Evolutionary conservation across 2,888 invertebrate genomes (phyloP).

Genomic region (Rotaria sp.): DNA sequence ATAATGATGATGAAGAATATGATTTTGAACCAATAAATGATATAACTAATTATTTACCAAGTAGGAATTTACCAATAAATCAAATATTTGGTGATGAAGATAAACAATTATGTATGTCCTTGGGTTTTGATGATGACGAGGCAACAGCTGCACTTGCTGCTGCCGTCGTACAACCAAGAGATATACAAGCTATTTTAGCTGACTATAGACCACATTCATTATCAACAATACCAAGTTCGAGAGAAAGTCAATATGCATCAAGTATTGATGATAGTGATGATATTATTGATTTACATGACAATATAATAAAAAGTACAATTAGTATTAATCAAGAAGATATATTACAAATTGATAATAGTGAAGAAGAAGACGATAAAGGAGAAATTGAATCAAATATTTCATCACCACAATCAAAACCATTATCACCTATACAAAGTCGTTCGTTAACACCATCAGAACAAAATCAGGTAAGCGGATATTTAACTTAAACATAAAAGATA

Average conservation of each 20-base stretch:
- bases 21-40: neutral
- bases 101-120: neutral
- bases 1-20: neutral
- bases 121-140: neutral
- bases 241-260: neutral
- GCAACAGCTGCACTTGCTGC: neutral
- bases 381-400: neutral
- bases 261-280: neutral
- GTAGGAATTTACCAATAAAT: neutral
- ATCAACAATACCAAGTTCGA: neutral
- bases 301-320: neutral
- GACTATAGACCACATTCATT: neutral
- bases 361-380: neutral
- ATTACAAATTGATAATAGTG: neutral
- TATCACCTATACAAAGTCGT: neutral
- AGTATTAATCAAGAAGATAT: neutral
- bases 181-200: neutral
- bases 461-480: neutral
- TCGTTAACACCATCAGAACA: neutral
- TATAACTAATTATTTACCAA: neutral
- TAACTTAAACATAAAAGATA: neutral
- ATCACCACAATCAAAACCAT: neutral
- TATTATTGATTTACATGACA: neutral
- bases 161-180: neutral
- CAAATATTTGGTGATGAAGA: neutral